These are phyloP conservation scores for Sylvicapra grimmia DNA, from an alignment of 2,113 vertebrate genomes.

Conservation along the genomic window DNA sequence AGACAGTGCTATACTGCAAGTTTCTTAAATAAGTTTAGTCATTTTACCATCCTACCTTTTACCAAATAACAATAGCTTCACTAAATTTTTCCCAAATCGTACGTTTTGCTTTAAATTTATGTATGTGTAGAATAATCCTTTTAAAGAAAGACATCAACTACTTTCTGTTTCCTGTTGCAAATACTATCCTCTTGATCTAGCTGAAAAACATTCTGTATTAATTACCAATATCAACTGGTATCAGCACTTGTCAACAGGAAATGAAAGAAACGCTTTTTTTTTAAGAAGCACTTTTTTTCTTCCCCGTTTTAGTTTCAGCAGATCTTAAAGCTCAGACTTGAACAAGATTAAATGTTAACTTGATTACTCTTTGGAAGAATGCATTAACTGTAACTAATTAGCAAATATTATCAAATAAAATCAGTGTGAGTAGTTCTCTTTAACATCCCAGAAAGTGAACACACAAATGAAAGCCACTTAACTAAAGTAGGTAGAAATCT, in stretches of 20 bases:
- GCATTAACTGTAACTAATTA: background rate
- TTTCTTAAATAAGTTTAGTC: background rate
- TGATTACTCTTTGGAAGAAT: background rate
- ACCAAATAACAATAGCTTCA: background rate
- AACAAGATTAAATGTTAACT: background rate
- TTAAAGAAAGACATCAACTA: background rate
- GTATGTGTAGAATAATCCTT: background rate
- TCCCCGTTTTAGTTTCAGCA: constrained; percentile 15
- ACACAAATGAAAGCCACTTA: background rate
- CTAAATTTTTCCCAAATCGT: background rate
- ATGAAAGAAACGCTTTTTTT: background rate
- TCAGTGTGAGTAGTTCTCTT: background rate
- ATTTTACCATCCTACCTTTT: background rate
- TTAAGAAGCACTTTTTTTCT: background rate
- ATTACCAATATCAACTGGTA: background rate
- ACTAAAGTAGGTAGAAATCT: background rate
- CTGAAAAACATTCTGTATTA: background rate
- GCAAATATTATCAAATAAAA: background rate
- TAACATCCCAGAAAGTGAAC: background rate
- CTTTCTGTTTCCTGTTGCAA: background rate
- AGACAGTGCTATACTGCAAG: background rate
- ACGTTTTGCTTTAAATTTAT: background rate
- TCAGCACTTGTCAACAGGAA: background rate
- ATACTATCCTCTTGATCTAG: background rate
- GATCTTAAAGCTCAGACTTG: background rate